Conservation (phyloP, 2,797 vertebrate genomes). For the Australoheros facetus region DNA sequence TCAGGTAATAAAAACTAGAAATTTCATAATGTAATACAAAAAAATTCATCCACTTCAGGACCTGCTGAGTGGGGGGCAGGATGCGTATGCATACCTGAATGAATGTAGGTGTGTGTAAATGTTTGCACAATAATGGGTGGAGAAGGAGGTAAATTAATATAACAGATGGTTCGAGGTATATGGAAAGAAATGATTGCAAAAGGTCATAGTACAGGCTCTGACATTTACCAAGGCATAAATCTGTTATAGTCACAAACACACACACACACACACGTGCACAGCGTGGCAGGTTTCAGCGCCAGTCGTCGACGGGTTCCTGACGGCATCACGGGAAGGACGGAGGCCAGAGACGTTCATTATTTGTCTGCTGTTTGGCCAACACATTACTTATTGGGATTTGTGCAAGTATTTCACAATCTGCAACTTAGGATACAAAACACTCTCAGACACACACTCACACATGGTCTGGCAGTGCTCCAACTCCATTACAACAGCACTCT, state of each 20-base stretch:
- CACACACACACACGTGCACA: neutral
- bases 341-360: neutral
- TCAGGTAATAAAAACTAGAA: neutral
- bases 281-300: neutral
- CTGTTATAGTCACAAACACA: slow-evolving; percentile 5
- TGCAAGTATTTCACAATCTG: slow-evolving; percentile 24
- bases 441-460: slow-evolving; percentile 7
- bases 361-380: slow-evolving; percentile 27
- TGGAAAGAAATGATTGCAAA: slow-evolving; percentile 56
- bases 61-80: neutral
- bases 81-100: neutral
- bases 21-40: neutral
- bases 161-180: slow-evolving; percentile 59
- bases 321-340: neutral
- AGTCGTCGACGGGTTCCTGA: neutral
- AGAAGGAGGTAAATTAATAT: slow-evolving; percentile 53
- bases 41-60: neutral
- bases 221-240: slow-evolving; percentile 64
- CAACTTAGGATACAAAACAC: slow-evolving; percentile 24
- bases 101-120: neutral
- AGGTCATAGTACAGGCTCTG: slow-evolving; percentile 63
- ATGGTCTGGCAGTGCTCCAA: slow-evolving; percentile 49
- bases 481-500: slow-evolving; percentile 65
- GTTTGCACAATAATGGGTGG: neutral
- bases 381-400: slow-evolving; percentile 39